Percentiles rank a stretch among this genome's conserved stretches.
These are phyloP conservation scores for Syrrhaptes paradoxus DNA, from an alignment of 2,113 vertebrate genomes.

Conservation along the genomic window DNA sequence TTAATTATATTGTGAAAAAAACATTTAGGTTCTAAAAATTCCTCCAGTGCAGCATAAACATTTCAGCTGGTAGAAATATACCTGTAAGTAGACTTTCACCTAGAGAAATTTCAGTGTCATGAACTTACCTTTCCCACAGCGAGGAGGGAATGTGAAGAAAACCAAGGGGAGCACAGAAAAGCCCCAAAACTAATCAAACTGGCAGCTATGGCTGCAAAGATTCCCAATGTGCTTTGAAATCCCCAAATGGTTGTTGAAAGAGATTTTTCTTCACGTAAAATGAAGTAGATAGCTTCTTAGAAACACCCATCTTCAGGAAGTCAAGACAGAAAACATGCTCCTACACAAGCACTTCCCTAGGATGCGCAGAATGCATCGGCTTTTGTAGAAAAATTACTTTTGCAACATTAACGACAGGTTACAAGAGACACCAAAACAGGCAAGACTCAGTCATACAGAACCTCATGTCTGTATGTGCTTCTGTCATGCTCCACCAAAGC, in stretches of 20 bases:
- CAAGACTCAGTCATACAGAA: neutral
- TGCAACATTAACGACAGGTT: neutral
- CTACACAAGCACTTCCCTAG: neutral
- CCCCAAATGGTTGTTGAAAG: neutral
- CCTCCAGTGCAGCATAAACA: neutral
- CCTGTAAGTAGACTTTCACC: neutral
- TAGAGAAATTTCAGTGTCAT: neutral
- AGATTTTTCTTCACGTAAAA: neutral
- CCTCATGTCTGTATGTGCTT: neutral
- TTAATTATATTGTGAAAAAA: neutral
- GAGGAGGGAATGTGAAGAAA: neutral
- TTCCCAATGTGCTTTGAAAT: constrained; percentile 10
- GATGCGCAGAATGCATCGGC: neutral
- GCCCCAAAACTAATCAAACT: neutral
- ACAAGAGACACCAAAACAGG: neutral
- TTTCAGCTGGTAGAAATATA: neutral
- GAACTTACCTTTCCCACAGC: neutral
- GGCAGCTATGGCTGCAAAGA: neutral
- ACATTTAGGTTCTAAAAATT: neutral
- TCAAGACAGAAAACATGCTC: neutral
- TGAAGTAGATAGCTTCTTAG: neutral
- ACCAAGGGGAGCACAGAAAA: neutral
- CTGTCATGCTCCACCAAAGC: neutral
- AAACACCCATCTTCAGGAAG: neutral
- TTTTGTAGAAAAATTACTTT: neutral